phyloP scores from a whole-genome alignment of 2,888 invertebrate genomes.

The Andricus curvator region DNA sequence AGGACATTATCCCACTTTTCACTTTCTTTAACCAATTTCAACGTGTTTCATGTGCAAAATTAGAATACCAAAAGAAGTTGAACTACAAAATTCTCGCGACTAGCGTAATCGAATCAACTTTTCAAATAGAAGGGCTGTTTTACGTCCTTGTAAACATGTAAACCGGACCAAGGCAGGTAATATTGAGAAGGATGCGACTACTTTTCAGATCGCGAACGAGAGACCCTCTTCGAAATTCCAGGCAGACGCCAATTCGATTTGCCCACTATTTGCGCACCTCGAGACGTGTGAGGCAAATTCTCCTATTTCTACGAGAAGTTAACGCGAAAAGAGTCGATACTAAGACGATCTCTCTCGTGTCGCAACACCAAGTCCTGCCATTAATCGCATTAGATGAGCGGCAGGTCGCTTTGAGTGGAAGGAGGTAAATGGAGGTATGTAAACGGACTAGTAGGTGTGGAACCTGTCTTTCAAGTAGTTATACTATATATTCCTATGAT shows the following conservation, averaged over 20 bases:
- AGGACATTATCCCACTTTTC: too few relatives aligned
- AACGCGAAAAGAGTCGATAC: constrained; percentile 49
- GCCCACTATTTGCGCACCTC: constrained; percentile 57
- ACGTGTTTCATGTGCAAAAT: too few relatives aligned
- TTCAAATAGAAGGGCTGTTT: background rate
- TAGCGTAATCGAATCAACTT: background rate
- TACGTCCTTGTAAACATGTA: background rate
- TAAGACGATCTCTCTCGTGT: constrained; percentile 59
- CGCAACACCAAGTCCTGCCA: constrained; percentile 60
- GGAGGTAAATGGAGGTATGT: constrained; percentile 36
- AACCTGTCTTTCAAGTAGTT: background rate
- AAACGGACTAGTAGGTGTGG: background rate
- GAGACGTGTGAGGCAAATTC: constrained; percentile 64
- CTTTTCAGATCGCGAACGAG: constrained; percentile 24
- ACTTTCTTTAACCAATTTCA: too few relatives aligned
- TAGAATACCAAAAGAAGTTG: too few relatives aligned
- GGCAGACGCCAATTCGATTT: constrained; percentile 67
- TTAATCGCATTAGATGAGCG: constrained; percentile 73
- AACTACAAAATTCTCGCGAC: background rate
- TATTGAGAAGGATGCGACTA: constrained; percentile 31
- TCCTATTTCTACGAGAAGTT: constrained; percentile 49
- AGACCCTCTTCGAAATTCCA: constrained; percentile 49
- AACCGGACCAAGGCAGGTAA: background rate
- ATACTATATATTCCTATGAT: background rate
- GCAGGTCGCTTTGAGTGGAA: constrained; percentile 63